Evolutionary conservation across 2,888 invertebrate genomes (phyloP).

Genomic region (Drosophila anomelani): DNA sequence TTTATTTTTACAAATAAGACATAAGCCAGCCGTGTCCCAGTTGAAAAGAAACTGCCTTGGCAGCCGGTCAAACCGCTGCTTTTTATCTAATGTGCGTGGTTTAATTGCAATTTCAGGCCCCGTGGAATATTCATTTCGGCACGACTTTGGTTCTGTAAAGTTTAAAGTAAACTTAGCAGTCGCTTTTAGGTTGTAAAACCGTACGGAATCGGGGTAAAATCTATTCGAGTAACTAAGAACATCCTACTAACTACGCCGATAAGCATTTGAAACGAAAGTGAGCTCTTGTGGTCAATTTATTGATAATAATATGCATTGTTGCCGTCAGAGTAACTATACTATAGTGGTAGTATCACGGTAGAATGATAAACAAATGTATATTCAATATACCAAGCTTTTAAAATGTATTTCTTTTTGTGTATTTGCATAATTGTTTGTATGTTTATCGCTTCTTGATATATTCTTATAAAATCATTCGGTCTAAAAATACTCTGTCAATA

Average conservation of each 20-base stretch:
- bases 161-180: constrained; percentile 18
- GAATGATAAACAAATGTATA: not conserved
- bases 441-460: constrained; percentile 1
- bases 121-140: constrained; percentile 9
- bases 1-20: constrained; percentile 25
- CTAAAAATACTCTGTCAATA: constrained; percentile 17
- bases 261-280: constrained; percentile 17
- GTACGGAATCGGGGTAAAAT: not conserved
- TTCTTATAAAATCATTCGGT: constrained; percentile 11
- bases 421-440: not conserved
- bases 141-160: constrained; percentile 12
- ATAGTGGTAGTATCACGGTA: not conserved
- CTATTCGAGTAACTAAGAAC: not conserved
- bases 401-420: not conserved
- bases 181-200: constrained; percentile 2
- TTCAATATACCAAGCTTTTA: not conserved
- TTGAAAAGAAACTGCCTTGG: constrained; percentile 22
- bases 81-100: constrained; percentile 51
- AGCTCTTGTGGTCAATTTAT: constrained; percentile 10
- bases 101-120: constrained; percentile 55
- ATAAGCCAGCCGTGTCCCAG: constrained; percentile 27
- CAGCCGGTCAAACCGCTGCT: constrained; percentile 3
- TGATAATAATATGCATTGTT: constrained; percentile 18
- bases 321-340: constrained; percentile 2
- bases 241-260: constrained; percentile 4